phyloP scores from a whole-genome alignment of 2,888 invertebrate species.

The Muschampia plurimacula region DNA sequence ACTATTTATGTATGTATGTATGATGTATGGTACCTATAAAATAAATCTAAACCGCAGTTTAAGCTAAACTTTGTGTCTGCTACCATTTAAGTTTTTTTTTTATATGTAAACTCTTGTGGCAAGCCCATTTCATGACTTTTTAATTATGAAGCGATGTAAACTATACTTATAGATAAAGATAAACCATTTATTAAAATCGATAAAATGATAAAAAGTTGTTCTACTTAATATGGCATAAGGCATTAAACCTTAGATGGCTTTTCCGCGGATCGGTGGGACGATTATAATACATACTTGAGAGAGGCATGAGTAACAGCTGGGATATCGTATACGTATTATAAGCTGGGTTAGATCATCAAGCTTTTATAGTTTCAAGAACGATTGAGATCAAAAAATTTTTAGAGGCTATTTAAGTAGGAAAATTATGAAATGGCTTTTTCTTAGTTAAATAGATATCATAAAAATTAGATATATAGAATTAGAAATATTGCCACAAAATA shows the following conservation, averaged over 20 bases:
- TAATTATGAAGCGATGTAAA: too few species aligned
- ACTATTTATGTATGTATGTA: too few species aligned
- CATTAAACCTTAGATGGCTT: slow-evolving; percentile 1
- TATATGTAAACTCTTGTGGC: too few species aligned
- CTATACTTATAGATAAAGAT: background rate
- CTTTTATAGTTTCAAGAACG: background rate
- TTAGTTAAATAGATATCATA: too few species aligned
- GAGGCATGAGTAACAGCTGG: background rate
- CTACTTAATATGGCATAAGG: slow-evolving; percentile 4
- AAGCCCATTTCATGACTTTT: background rate
- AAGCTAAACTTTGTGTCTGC: too few species aligned
- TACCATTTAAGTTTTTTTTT: too few species aligned
- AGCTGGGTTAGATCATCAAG: background rate
- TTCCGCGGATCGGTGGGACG: background rate
- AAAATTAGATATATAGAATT: too few species aligned
- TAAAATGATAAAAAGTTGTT: background rate
- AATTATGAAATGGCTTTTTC: too few species aligned
- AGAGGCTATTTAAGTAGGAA: too few species aligned
- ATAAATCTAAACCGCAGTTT: too few species aligned
- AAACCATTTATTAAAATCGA: background rate
- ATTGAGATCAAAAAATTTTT: background rate
- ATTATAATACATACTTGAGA: background rate
- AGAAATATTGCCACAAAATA: too few species aligned
- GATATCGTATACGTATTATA: background rate
- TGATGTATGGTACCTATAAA: too few species aligned